Conservation (phyloP, 2,888 invertebrate genomes). For the Volucella bombylans region DNA sequence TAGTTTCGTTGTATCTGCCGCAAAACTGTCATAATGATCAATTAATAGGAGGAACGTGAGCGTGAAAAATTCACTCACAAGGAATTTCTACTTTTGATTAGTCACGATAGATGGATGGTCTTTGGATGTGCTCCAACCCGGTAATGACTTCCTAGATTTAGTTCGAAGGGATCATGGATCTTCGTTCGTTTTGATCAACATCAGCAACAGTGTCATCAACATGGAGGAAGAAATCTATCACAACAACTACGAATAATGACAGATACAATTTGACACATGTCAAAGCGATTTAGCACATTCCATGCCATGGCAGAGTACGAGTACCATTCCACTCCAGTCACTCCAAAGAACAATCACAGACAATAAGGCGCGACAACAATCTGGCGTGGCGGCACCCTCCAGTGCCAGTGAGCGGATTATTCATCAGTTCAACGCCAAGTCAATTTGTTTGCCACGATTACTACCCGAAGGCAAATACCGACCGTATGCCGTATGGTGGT, state of each 20-base stretch:
- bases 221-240: too few species aligned
- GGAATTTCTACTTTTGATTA: slow-evolving; percentile 66
- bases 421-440: slow-evolving; percentile 53
- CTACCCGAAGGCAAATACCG: slow-evolving; percentile 56
- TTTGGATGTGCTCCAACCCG: slow-evolving; percentile 47
- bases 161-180: neutral
- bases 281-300: too few species aligned
- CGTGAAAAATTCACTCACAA: slow-evolving; percentile 62
- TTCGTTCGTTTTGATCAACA: neutral
- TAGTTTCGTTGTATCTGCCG: slow-evolving; percentile 44
- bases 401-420: slow-evolving; percentile 18
- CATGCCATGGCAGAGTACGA: too few species aligned
- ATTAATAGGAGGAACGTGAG: slow-evolving; percentile 68
- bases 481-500: slow-evolving; percentile 20
- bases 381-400: slow-evolving; percentile 28
- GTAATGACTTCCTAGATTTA: slow-evolving; percentile 35
- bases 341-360: slow-evolving; percentile 21
- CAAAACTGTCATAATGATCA: slow-evolving; percentile 69
- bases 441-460: slow-evolving; percentile 60
- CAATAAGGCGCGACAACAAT: slow-evolving; percentile 46
- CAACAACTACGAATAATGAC: too few species aligned
- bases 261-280: too few species aligned
- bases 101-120: slow-evolving; percentile 61
- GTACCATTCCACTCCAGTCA: neutral
- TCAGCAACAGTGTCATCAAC: too few species aligned